These are phyloP conservation scores for Leucophenga montana DNA, from an alignment of 2,888 invertebrate genomes.

Conservation along the genomic window DNA sequence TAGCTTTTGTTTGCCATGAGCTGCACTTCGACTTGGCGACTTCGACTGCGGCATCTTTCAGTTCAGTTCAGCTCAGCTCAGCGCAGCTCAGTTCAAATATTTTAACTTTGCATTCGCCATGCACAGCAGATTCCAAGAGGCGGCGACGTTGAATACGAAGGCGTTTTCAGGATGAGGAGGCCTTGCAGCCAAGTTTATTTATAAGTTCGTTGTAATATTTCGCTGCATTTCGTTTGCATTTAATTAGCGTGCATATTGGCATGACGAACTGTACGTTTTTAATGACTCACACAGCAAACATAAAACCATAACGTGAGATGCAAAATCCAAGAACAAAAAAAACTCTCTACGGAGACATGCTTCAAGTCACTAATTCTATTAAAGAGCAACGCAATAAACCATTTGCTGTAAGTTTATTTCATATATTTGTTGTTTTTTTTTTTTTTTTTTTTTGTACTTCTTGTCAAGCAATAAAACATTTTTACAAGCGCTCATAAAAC, in stretches of 20 bases:
- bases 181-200: slow-evolving; percentile 3
- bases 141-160: no score
- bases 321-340: background rate
- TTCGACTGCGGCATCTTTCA: background rate
- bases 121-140: no score
- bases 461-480: no score
- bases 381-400: background rate
- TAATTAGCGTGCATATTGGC: slow-evolving; percentile 15
- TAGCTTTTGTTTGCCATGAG: no score
- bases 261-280: no score
- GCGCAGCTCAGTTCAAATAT: slow-evolving; percentile 4
- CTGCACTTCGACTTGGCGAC: background rate
- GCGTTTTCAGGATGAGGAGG: no score
- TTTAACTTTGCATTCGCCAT: slow-evolving; percentile 1
- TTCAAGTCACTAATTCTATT: background rate
- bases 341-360: background rate
- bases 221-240: slow-evolving; percentile 47
- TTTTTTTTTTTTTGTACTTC: no score
- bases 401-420: no score
- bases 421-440: no score
- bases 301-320: background rate
- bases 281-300: background rate
- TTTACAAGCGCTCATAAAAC: no score
- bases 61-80: slow-evolving; percentile 3
- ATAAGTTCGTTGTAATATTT: slow-evolving; percentile 11